Base-by-base conservation (phyloP, 2,113 vertebrate species). In the Oncorhynchus nerka region DNA sequence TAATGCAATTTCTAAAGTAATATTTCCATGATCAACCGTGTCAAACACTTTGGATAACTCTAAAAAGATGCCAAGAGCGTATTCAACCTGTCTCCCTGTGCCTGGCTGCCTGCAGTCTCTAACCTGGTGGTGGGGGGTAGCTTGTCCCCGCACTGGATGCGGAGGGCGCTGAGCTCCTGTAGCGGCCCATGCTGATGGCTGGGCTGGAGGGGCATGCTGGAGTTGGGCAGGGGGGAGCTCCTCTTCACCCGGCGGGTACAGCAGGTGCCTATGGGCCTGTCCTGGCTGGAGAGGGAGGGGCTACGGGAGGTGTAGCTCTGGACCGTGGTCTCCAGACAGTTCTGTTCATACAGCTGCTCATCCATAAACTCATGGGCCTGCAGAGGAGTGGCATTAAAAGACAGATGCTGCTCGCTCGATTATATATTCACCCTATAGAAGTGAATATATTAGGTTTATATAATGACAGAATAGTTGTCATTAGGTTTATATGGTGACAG, bases 281-380 rank as follows among this genome's bases (percentile, higher is more conserved):
- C 88, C 3, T 91, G 93, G 79, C 95, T 97, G 70, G 94, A 95
- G 70, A 94, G 19, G 0, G 98, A 99, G 0, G 96, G 95, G 74
- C 96, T 98, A 75, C 93, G 92, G 3, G 97, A 94, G 0, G 94
- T 94, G 74, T 94, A 97, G 78, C 94, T 95, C 87, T 96, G 95
- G 89, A 97, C 86, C 0, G 94, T 93, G 16, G 92, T 94, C 84
- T 99, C 97, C 86, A 97, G 91, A 90, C 95, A 97, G 93, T 98
- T 99, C 93, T 97, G 96, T 88, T 98, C 96, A 0, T 94, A 99
- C 73, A 97, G 86, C 86, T 97, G 96, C 88, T 98, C 96, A 0
- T 99, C 97, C 74, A 98, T 95, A 89, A 99, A 99, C 91, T 97
- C 96, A 1, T 99, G 98, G 93, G 97, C 97, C 98, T 99, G 93